Base-by-base conservation (phyloP, 2,113 vertebrate genomes). In the Cavia aperea region DNA sequence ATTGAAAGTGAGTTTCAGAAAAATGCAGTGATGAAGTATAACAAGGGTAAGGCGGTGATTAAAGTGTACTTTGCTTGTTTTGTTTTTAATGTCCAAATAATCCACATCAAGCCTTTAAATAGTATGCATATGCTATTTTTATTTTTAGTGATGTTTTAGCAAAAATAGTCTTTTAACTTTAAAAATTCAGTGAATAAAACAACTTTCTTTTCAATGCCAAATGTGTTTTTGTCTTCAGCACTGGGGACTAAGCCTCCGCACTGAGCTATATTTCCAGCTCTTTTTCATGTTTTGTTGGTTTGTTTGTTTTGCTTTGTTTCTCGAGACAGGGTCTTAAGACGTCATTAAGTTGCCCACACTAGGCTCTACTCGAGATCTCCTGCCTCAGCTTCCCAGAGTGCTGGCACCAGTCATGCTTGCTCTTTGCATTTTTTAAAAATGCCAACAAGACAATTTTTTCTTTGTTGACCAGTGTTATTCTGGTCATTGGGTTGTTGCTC, bases 171-270 rank as follows among this genome's bases (percentile, higher is more conserved):
- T 77, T 86, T 65, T 78, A 36, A 83, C 51, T 72, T 83, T 39
- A 63, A 83, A 83, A 54, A 78, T 2, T 3, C 18, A 12, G 31
- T 4, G 11, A 91, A n/a, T 70, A 54, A 88, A 89, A 72, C 36
- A 88, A 92, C 46, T 54, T 43, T 11, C 77, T 89, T 51, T 70
- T 92, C 70, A 92, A 33, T 70, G 82, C 26, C 81, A 90, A 90
- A 81, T 39, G n/a, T 29, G 29, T 46, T 94, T 81, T 54, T 54
- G 26, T 16, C 51, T 79, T 56, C 39, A 36, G 77, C 21, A 56
- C 16, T 79, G 31, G 51, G 15, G 26, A 54, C 56, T 56, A 79
- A 36, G 36, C 51, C 33, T 79, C 56, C 36, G 18, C 51, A 56
- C 77, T 54, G 33, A 79, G 77, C 77, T 36, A n/a, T 36, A 18